These are phyloP conservation scores for Epinotia ramella DNA, from an alignment of 2,888 invertebrate genomes.

Conservation along the genomic window DNA sequence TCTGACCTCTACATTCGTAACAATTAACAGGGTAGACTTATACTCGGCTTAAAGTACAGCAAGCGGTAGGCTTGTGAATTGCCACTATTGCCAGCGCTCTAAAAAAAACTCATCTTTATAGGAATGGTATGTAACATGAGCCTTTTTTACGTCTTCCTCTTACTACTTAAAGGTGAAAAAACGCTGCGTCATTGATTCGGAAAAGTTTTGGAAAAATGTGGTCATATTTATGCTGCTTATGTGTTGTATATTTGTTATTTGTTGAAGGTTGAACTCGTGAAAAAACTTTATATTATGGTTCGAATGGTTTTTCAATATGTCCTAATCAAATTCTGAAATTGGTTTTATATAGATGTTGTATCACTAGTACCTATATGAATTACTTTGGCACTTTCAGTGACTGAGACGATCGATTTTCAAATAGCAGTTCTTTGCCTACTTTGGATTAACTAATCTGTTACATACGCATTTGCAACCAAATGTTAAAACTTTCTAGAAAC, in stretches of 20 bases:
- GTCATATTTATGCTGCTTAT: not conserved
- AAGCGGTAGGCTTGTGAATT: not conserved
- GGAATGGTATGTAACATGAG: not conserved
- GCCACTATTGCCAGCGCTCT: not conserved
- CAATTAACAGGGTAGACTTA: not conserved
- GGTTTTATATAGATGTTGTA: no score
- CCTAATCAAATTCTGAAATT: no score
- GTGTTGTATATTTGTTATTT: not conserved
- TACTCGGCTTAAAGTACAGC: not conserved
- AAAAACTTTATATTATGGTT: no score
- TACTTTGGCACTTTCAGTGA: no score
- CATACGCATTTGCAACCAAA: not conserved
- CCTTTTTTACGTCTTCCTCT: not conserved
- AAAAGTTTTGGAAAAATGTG: not conserved
- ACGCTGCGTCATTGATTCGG: not conserved
- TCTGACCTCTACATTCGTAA: not conserved
- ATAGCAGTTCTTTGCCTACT: no score
- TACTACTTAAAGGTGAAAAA: not conserved
- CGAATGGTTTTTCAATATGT: no score
- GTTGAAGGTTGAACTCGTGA: no score
- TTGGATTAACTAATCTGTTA: no score
- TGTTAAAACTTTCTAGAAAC: constrained; percentile 8
- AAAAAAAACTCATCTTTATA: no score
- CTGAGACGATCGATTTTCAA: no score
- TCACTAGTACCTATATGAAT: no score